phyloP scores from a whole-genome alignment of 2,888 invertebrate species.

The Acleris holmiana region DNA sequence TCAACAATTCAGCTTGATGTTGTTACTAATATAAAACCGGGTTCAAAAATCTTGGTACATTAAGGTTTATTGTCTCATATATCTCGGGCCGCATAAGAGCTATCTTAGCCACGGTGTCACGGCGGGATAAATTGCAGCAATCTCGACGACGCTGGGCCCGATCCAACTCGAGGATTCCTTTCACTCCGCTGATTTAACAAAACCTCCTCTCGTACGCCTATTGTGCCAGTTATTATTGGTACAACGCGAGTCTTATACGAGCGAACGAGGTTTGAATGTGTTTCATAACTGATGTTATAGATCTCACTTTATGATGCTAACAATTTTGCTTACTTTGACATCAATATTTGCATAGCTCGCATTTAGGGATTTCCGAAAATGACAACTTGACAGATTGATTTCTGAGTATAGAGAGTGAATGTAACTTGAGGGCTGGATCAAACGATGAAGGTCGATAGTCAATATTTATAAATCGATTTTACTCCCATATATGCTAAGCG shows the following conservation, averaged over 20 bases:
- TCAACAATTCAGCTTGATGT: not conserved
- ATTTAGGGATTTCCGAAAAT: no score
- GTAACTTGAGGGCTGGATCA: no score
- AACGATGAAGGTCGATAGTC: no score
- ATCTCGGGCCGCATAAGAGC: constrained; percentile 32
- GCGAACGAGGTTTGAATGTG: not conserved
- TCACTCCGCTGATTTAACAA: constrained; percentile 69
- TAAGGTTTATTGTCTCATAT: constrained; percentile 37
- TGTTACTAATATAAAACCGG: constrained; percentile 7
- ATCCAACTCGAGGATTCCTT: constrained; percentile 70
- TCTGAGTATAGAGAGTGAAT: no score
- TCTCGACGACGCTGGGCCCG: constrained; percentile 62
- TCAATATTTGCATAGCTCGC: not conserved
- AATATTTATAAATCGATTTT: no score
- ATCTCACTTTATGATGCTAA: no score
- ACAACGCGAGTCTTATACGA: constrained; percentile 3
- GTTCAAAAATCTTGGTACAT: constrained; percentile 27
- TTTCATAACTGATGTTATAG: no score
- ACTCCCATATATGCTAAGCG: no score
- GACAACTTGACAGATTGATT: no score
- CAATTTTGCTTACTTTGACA: no score
- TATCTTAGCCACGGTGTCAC: constrained; percentile 52
- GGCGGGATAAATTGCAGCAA: constrained; percentile 67
- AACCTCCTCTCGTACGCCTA: constrained; percentile 56
- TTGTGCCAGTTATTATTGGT: constrained; percentile 59